Percentiles rank a stretch among this genome's conserved stretches.
Conservation (phyloP, 2,888 invertebrate genomes). For the Ophonus ardosiacus region DNA sequence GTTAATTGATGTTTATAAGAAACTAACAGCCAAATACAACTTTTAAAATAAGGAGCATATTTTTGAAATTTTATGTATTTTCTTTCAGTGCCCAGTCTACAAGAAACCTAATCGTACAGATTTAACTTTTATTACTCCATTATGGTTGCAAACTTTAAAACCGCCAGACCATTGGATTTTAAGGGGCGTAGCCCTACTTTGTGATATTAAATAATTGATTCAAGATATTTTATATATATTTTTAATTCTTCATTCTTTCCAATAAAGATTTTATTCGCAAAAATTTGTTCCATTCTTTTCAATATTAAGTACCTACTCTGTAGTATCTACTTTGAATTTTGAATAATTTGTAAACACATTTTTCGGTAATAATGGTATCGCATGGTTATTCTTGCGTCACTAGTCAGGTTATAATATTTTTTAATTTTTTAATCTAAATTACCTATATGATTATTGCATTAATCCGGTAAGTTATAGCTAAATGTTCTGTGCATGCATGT, state of each 20-base stretch:
- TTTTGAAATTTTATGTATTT: slow-evolving; percentile 31
- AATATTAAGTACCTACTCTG: not conserved
- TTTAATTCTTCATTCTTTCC: not conserved
- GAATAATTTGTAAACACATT: no score
- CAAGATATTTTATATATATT: slow-evolving; percentile 9
- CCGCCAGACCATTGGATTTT: no score
- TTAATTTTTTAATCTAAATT: no score
- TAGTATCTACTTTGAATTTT: not conserved
- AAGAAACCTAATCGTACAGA: slow-evolving; percentile 92
- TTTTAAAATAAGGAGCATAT: not conserved
- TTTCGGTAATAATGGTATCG: no score
- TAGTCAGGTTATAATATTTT: no score
- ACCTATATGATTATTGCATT: no score
- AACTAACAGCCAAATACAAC: not conserved
- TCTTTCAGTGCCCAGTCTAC: slow-evolving; percentile 89
- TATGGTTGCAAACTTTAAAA: no score
- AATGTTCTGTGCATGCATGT: no score
- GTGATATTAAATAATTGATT: slow-evolving; percentile 87
- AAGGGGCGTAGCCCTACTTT: slow-evolving; percentile 90
- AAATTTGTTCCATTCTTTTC: no score
- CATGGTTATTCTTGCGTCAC: no score
- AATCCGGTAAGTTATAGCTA: no score
- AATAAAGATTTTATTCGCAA: slow-evolving; percentile 5
- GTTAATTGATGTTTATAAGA: not conserved
- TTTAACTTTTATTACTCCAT: slow-evolving; percentile 86